Evolutionary conservation across 1,140 invertebrate genomes (phyloP).

Genomic region (Magallana ariakensis): DNA sequence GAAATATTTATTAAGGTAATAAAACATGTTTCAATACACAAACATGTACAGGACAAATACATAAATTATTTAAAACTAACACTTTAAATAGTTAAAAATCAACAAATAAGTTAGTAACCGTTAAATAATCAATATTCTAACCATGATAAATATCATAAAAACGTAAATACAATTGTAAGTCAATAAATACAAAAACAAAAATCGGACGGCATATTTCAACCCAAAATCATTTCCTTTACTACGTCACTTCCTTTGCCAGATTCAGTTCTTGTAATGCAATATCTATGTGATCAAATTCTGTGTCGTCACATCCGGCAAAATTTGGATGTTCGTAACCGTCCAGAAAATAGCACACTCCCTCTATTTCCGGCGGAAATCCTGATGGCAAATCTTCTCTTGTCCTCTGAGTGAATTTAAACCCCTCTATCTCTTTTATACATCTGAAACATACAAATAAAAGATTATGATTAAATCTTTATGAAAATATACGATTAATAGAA

Average conservation of each 20-base stretch:
- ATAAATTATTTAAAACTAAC: not conserved
- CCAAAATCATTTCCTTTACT: not conserved
- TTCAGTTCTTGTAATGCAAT: conserved; percentile 77
- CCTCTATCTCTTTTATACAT: conserved; percentile 87
- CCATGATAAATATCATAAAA: not conserved
- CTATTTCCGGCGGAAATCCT: conserved; percentile 88
- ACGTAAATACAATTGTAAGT: not conserved
- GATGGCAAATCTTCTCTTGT: conserved; percentile 89
- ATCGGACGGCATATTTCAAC: not conserved
- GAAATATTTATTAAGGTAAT: too few species aligned
- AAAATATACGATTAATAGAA: too few species aligned
- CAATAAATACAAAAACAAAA: not conserved
- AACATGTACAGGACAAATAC: not conserved
- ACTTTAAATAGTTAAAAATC: not conserved
- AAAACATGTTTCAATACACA: too few species aligned
- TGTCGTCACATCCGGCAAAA: conserved; percentile 57
- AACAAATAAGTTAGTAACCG: conserved; percentile 26
- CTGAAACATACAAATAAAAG: conserved; percentile 62
- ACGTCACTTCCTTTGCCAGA: not conserved
- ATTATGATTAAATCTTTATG: too few species aligned
- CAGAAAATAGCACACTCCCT: conserved; percentile 92
- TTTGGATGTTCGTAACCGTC: conserved; percentile 87
- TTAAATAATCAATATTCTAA: not conserved
- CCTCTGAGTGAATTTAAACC: conserved; percentile 89
- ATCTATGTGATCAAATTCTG: conserved; percentile 85